phyloP scores from a whole-genome alignment of 2,113 vertebrate species.

The Megaceryle maxima region DNA sequence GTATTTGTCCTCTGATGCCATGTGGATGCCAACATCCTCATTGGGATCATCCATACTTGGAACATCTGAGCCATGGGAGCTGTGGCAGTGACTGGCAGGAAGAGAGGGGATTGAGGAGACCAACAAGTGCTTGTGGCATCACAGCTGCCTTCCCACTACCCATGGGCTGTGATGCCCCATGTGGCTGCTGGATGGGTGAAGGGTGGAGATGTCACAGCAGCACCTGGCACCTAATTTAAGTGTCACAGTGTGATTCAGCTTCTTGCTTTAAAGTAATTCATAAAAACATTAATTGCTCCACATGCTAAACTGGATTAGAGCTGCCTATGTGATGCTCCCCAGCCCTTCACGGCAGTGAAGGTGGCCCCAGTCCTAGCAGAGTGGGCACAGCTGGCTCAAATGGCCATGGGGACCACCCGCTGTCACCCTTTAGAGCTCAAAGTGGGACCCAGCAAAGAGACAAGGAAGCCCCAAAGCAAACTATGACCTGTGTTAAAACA shows the following conservation, averaged over 20 bases:
- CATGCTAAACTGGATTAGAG: neutral
- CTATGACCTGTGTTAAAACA: rapidly evolving
- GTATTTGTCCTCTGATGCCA: neutral
- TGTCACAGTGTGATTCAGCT: constrained; percentile 4
- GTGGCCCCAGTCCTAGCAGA: rapidly evolving
- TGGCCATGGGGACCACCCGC: rapidly evolving
- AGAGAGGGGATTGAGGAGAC: rapidly evolving
- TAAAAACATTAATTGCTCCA: neutral
- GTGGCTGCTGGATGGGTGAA: neutral
- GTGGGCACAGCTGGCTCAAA: neutral
- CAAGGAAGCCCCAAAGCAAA: neutral
- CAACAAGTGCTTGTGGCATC: rapidly evolving
- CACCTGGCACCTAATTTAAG: neutral
- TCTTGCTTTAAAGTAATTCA: constrained; percentile 23
- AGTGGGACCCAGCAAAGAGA: neutral
- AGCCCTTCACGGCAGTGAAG: rapidly evolving
- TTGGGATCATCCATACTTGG: rapidly evolving
- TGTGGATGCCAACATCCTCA: rapidly evolving
- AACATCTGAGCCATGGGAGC: neutral
- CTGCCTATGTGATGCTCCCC: neutral
- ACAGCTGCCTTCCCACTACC: neutral
- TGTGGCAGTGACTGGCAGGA: rapidly evolving
- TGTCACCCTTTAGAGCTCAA: neutral
- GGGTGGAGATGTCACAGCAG: neutral
- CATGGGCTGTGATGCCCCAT: rapidly evolving